Evolutionary conservation across 1,140 invertebrate species (phyloP), one percentile per base, ranked within the genome.

Genomic region (Lasaia peninsularis): DNA sequence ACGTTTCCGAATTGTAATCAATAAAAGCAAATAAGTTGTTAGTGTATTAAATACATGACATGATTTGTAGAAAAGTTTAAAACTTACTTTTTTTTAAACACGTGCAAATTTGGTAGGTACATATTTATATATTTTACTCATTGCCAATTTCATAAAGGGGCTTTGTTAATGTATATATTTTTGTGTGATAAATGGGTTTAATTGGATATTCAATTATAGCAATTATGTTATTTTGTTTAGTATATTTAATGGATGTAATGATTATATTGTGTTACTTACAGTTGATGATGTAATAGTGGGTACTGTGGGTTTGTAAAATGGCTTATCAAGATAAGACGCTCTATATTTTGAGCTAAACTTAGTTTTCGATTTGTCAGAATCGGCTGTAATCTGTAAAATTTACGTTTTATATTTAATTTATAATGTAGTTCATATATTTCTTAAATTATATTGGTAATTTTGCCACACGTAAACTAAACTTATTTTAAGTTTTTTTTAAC

Each of bases 291-390:
- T 90, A 18, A 90, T 76, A 60, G 86, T 78, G 12, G 89, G 89
- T 66, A 90, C 85, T 65, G 89, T 89, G 44, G 89, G 75, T 78
- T 85, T 85, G 64, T 90, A 90, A 76, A 80, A 80, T 56, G 86
- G 80, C 74, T 79, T 88, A 60, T 88, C 78, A 24, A 82, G 52
- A 66, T 78, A 74, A 52, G 86, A 81, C 51, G 77, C 80, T 78
- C 86, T 71, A 69, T 89, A 90, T 74, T 89, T 89, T 54, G 89
- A 88, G 69, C 89, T 90, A 75, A 83, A 90, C 64, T 85, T 83
- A 65, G 80, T 77, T 76, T 80, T 86, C 65, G 68, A 56, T 73
- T 88, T 89, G 62, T 84, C 81, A 35, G 75, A 64, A 59, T 85
- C 84, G 58, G 76, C 70, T 60, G 67, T 73, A 64, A 86, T 86